Evolutionary conservation across 2,113 vertebrate species (phyloP).

Genomic region (Syrmaticus mikado): DNA sequence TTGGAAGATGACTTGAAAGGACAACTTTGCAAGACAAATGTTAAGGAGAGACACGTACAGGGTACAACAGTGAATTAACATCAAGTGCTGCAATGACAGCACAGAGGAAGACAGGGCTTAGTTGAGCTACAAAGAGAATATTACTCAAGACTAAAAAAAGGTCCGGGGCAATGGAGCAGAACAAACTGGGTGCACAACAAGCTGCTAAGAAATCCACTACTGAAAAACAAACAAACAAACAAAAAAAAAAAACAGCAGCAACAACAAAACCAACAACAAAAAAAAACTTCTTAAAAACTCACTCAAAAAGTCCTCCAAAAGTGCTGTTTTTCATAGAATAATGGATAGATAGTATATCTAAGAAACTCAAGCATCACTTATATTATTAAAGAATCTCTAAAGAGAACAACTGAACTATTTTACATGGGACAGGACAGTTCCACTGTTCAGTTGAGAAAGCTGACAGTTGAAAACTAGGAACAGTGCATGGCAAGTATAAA

Average conservation of each 20-base stretch:
- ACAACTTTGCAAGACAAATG: neutral
- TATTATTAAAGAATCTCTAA: neutral
- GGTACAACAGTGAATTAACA: neutral
- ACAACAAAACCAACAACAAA: too few relatives aligned
- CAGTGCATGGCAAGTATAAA: neutral
- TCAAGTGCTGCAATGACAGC: neutral
- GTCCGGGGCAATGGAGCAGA: neutral
- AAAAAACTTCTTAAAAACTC: neutral
- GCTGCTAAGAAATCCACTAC: neutral
- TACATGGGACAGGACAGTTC: neutral
- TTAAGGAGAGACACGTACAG: neutral
- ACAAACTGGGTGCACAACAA: neutral
- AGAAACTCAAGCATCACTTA: neutral
- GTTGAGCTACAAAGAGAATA: fast-evolving
- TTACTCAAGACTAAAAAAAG: neutral
- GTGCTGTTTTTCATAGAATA: neutral
- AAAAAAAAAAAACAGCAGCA: neutral
- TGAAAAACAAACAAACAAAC: neutral
- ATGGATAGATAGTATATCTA: neutral
- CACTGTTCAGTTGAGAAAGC: neutral
- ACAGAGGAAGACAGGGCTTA: neutral
- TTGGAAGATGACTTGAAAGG: neutral
- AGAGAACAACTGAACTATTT: neutral
- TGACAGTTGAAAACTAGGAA: neutral
- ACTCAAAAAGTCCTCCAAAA: neutral